Evolutionary conservation across 2,113 vertebrate species (phyloP).

Genomic region (Brachyistius frenatus): DNA sequence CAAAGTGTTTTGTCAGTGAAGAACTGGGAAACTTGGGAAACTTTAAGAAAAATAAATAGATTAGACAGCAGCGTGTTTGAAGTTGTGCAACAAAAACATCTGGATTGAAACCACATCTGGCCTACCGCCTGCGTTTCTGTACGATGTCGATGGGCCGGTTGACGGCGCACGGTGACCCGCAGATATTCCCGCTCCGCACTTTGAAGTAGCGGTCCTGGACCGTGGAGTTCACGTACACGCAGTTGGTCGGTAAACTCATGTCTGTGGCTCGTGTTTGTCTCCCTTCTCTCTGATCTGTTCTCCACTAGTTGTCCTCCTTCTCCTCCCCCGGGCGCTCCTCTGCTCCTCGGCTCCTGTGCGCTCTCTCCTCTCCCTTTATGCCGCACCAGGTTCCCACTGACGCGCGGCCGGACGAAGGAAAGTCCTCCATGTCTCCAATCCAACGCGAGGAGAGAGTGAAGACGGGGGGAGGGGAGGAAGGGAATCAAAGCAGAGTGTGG

Average conservation of each 20-base stretch:
- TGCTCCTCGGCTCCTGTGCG: constrained; percentile 30
- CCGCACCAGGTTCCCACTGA: constrained; percentile 66
- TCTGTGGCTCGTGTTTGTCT: constrained; percentile 30
- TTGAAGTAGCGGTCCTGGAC: constrained; percentile 76
- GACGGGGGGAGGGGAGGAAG: neutral
- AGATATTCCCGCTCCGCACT: constrained; percentile 81
- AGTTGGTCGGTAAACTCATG: constrained; percentile 86
- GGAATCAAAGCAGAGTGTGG: constrained; percentile 8
- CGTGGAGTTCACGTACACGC: constrained; percentile 67
- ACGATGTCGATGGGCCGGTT: constrained; percentile 87
- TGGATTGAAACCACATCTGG: constrained; percentile 60
- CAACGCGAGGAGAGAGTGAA: neutral
- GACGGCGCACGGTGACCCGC: constrained; percentile 84
- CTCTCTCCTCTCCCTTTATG: constrained; percentile 47
- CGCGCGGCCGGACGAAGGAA: constrained; percentile 52
- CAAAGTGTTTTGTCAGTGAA: neutral
- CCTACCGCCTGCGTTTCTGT: constrained; percentile 87
- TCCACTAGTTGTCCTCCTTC: constrained; percentile 52
- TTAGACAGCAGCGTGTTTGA: constrained; percentile 3
- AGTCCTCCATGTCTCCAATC: constrained; percentile 65
- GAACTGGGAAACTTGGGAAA: neutral
- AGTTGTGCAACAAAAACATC: constrained; percentile 52
- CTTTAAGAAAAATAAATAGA: neutral
- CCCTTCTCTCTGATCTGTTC: constrained; percentile 1
- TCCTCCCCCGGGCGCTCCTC: constrained; percentile 42